phyloP scores from a whole-genome alignment of 92 coral and sea anemone species.

The Zoanthus sansibaricus region DNA sequence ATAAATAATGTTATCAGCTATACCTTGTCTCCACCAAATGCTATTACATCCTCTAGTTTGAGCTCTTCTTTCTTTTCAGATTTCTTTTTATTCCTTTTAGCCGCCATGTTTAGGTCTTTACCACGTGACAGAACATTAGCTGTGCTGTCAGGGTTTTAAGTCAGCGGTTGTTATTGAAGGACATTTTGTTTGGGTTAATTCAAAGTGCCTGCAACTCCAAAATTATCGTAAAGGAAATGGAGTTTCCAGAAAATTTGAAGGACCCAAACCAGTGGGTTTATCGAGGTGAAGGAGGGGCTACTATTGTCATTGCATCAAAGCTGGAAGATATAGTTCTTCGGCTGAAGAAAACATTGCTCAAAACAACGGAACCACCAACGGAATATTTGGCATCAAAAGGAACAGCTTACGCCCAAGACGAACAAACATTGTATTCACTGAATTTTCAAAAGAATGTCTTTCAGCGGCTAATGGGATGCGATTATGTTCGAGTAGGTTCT shows the following conservation, averaged over 20 bases:
- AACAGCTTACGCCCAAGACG: background rate
- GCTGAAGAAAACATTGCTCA: constrained; percentile 61
- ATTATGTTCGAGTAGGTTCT: constrained; percentile 76
- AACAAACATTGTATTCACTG: constrained; percentile 30
- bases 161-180: constrained; percentile 4
- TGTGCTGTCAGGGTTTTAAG: background rate
- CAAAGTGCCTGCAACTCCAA: background rate
- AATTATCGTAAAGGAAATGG: background rate
- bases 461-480: constrained; percentile 72
- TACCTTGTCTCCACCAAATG: constrained; percentile 95
- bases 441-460: constrained; percentile 72
- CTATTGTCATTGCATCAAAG: constrained; percentile 75
- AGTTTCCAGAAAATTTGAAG: constrained; percentile 38
- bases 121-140: constrained; percentile 65
- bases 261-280: constrained; percentile 77
- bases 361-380: background rate
- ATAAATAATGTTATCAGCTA: background rate
- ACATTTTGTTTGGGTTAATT: constrained; percentile 17
- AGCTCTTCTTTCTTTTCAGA: constrained; percentile 48
- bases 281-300: constrained; percentile 94
- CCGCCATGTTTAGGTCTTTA: constrained; percentile 87
- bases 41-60: constrained; percentile 81
- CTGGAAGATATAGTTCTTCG: constrained; percentile 76
- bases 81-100: constrained; percentile 77
- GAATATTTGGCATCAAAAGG: background rate